Percentiles rank a stretch among this genome's conserved stretches.
These are phyloP conservation scores for Eilema sororculum DNA, from an alignment of 2,888 invertebrate species.

Conservation along the genomic window DNA sequence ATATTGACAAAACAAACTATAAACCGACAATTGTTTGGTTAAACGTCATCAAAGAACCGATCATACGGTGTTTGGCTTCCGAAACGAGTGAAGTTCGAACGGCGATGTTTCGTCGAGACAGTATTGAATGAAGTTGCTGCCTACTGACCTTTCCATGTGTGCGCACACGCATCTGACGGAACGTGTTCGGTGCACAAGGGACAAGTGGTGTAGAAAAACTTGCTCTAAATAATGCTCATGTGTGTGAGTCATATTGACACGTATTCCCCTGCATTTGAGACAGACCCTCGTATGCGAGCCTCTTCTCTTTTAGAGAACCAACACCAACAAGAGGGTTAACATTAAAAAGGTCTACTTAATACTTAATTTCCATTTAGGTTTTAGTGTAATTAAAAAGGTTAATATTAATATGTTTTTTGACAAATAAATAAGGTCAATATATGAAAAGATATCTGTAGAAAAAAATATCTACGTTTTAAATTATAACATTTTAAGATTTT, in stretches of 20 bases:
- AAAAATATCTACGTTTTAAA: too few relatives aligned
- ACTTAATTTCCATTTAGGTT: background rate
- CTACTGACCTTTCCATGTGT: conserved; percentile 62
- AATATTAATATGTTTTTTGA: too few relatives aligned
- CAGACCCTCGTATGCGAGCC: conserved; percentile 1
- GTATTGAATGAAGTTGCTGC: conserved; percentile 79
- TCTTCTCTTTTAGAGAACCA: background rate
- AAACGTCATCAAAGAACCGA: conserved; percentile 78
- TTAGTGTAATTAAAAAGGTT: background rate
- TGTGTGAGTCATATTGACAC: conserved; percentile 51
- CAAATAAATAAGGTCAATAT: too few relatives aligned
- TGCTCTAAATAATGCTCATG: conserved; percentile 44
- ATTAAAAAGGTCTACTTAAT: background rate
- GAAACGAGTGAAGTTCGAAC: conserved; percentile 75
- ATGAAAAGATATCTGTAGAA: too few relatives aligned
- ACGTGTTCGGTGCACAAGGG: conserved; percentile 44
- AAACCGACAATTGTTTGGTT: conserved; percentile 70
- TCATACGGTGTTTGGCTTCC: conserved; percentile 69
- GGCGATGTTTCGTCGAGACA: conserved; percentile 57
- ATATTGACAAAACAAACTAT: conserved; percentile 81
- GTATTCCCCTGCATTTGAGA: background rate
- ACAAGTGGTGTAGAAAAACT: conserved; percentile 64
- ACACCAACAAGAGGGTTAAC: background rate
- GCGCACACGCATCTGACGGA: conserved; percentile 51
- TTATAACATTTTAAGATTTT: too few relatives aligned